Conservation (phyloP, 2,113 vertebrate species). For the Epinephelus lanceolatus region DNA sequence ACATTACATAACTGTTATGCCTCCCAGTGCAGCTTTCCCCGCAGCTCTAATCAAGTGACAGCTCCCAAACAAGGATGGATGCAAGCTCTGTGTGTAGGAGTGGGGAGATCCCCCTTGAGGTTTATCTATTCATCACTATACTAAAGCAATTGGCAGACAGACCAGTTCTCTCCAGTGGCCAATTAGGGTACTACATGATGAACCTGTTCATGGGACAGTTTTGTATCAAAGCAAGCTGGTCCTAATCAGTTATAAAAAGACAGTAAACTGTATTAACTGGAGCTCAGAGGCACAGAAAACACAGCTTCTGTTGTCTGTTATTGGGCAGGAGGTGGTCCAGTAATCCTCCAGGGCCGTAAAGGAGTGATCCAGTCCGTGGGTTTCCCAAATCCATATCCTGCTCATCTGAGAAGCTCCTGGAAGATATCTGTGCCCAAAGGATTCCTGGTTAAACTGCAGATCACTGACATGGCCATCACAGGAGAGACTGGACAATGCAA, state of each 20-base stretch:
- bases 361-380: conserved; percentile 79
- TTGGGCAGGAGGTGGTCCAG: conserved; percentile 69
- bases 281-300: background rate
- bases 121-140: conserved; percentile 24
- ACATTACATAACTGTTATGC: background rate
- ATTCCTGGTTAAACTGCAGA: conserved; percentile 77
- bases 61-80: conserved; percentile 42
- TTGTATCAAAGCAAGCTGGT: conserved; percentile 20
- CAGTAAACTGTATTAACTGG: background rate
- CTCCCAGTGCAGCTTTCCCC: background rate
- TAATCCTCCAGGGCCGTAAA: conserved; percentile 73
- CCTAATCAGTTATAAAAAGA: conserved; percentile 4
- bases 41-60: conserved; percentile 28
- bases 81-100: conserved; percentile 21
- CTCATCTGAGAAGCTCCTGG: conserved; percentile 79
- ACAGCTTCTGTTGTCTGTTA: conserved; percentile 4
- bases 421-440: conserved; percentile 79
- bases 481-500: conserved; percentile 79
- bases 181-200: conserved; percentile 48
- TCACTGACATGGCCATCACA: conserved; percentile 80
- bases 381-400: conserved; percentile 81
- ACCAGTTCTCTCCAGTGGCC: conserved; percentile 44
- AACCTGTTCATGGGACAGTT: conserved; percentile 22
- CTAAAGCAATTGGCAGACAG: conserved; percentile 42
- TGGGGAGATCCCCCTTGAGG: conserved; percentile 21